Conservation (phyloP, 1,140 invertebrate species). For the Drosophila watanabei region DNA sequence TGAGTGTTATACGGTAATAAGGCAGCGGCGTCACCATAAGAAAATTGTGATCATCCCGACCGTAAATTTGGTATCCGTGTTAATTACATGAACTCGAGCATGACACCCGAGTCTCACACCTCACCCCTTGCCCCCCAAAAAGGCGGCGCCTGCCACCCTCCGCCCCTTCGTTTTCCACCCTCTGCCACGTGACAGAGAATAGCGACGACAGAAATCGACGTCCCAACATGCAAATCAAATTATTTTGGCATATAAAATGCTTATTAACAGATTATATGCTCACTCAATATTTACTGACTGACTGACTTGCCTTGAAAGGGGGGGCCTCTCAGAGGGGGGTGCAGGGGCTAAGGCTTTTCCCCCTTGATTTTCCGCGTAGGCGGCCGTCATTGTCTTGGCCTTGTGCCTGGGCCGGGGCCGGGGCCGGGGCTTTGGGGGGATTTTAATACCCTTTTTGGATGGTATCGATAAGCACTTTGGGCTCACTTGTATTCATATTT, state of each 20-base stretch:
- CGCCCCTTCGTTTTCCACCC: too few relatives aligned
- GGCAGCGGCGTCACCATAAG: conserved; percentile 37
- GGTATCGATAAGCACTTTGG: conserved; percentile 55
- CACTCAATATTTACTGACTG: conserved; percentile 49
- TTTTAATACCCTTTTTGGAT: conserved; percentile 59
- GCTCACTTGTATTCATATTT: conserved; percentile 40
- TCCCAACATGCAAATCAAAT: conserved; percentile 73
- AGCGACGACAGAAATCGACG: conserved; percentile 40
- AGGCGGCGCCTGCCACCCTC: background rate
- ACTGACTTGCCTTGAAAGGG: conserved; percentile 13
- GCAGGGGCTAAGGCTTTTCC: background rate
- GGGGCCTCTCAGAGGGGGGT: too few relatives aligned
- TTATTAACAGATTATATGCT: conserved; percentile 67
- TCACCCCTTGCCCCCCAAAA: background rate
- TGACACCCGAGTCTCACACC: conserved; percentile 25
- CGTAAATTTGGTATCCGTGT: conserved; percentile 51
- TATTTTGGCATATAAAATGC: conserved; percentile 79
- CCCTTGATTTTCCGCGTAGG: conserved; percentile 5
- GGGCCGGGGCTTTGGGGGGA: conserved; percentile 15
- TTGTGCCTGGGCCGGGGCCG: background rate
- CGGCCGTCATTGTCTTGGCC: conserved; percentile 22
- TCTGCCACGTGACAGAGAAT: conserved; percentile 15
- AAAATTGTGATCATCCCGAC: conserved; percentile 53
- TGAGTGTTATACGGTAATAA: conserved; percentile 41
- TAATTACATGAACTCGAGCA: conserved; percentile 57